Evolutionary conservation across 2,113 vertebrate species (phyloP), one percentile per base, ranked within the genome.

Genomic region (Dermatemys mawii): DNA sequence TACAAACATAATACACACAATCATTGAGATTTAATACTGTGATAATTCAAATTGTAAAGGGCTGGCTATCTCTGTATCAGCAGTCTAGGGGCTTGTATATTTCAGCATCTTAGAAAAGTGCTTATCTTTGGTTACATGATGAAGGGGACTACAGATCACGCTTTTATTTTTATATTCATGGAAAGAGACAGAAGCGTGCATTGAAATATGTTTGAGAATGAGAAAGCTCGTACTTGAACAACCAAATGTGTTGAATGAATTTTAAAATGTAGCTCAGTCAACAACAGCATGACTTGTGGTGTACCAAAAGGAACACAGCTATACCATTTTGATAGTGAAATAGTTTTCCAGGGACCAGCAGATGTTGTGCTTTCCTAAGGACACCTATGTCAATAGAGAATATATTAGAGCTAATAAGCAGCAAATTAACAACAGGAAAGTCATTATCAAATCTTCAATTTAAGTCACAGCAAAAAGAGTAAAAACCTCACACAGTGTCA

Each of bases 1-100:
- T 97, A 90, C 78, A 76, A 86, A 89, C 81, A 94, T 94, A 93
- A 95, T 35, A 92, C 1, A 27, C 27, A 83, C 57, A 93, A 83
- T 88, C 75, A 86, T 53, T 90, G 87, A 94, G 92, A 95, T 95
- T 92, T 48, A 88, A 51, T 44, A 80, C 32, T 67, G 63, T 2
- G 41, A 92, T n/a, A n/a, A n/a, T n/a, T n/a, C n/a, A n/a, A n/a
- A n/a, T n/a, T n/a, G n/a, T n/a, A n/a, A n/a, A n/a, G n/a, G n/a
- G n/a, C n/a, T n/a, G n/a, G n/a, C n/a, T n/a, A n/a, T 51, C 46
- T 88, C 54, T 89, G 5, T 26, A 84, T 88, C 83, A 89, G 48
- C 3, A 35, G 75, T 90, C 86, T 87, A 90, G 85, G 89, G 35
- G 35, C 35, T 73, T 84, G 32, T 78, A 93, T 32, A 94, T 81